Conservation (phyloP, 2,797 vertebrate genomes). For the Acipenser oxyrinchus region DNA sequence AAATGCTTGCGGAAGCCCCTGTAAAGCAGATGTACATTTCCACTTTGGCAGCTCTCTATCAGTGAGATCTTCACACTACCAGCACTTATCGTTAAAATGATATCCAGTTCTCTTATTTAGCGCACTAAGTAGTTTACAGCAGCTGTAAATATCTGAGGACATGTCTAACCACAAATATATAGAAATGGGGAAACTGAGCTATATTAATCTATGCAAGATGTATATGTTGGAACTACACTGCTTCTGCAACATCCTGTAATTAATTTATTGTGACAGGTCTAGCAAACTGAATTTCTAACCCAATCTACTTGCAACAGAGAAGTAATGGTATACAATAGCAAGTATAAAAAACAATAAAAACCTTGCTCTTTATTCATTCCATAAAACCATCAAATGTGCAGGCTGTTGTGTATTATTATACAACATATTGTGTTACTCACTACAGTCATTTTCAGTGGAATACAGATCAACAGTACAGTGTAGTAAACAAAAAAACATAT, state of each 20-base stretch:
- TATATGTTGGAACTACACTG: constrained; percentile 68
- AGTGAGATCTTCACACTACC: constrained; percentile 55
- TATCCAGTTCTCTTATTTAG: constrained; percentile 57
- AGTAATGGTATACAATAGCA: constrained; percentile 21
- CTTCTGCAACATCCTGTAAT: constrained; percentile 99
- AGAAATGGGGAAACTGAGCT: constrained; percentile 91
- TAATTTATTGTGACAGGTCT: constrained; percentile 98
- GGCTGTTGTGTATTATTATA: no score
- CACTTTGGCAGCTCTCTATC: constrained; percentile 30
- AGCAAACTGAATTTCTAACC: constrained; percentile 95
- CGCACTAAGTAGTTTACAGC: constrained; percentile 79
- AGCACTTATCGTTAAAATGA: constrained; percentile 56
- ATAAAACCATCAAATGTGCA: no score
- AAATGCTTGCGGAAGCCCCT: neutral
- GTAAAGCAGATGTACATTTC: constrained; percentile 24
- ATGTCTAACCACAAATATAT: constrained; percentile 91
- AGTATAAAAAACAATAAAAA: no score
- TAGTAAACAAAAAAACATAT: no score
- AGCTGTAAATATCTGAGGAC: constrained; percentile 83
- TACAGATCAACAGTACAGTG: no score
- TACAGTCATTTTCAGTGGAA: no score
- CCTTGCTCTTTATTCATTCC: no score
- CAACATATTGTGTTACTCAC: no score
- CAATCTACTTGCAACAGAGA: constrained; percentile 90
- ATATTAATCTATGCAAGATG: constrained; percentile 84